A percentile compares a stretch with the other conserved stretches of the same genome.
phyloP scores from a whole-genome alignment of 2,888 invertebrate genomes.

The Oxystoma pomonae region DNA sequence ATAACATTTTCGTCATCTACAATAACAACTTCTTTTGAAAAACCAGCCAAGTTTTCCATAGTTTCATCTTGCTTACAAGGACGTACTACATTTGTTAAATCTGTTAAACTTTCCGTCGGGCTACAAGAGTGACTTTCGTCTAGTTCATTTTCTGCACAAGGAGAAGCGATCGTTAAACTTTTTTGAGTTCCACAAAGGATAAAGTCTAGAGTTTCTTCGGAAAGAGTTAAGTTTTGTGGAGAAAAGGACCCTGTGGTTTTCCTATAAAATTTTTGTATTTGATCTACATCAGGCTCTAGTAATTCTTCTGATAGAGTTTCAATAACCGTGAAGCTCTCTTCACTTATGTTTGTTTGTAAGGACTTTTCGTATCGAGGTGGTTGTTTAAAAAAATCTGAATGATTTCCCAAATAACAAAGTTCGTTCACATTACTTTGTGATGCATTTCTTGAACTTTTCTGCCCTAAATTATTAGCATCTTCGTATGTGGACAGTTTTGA shows the following conservation, averaged over 20 bases:
- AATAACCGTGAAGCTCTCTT: slow-evolving; percentile 27
- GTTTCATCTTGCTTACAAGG: not conserved
- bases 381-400: slow-evolving; percentile 15
- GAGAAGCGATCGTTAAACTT: slow-evolving; percentile 37
- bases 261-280: no score
- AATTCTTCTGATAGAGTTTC: slow-evolving; percentile 29
- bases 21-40: not conserved
- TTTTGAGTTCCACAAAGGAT: slow-evolving; percentile 38
- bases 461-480: no score
- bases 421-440: not conserved
- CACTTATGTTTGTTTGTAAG: slow-evolving; percentile 22
- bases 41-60: not conserved
- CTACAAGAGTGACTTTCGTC: not conserved
- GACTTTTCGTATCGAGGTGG: not conserved
- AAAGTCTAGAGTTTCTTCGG: slow-evolving; percentile 36
- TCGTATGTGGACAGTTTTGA: no score
- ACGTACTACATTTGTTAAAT: not conserved
- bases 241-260: slow-evolving; percentile 18
- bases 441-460: no score
- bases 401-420: not conserved
- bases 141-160: slow-evolving; percentile 28
- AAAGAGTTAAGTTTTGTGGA: slow-evolving; percentile 21
- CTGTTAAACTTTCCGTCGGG: not conserved
- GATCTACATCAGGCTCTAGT: not conserved
- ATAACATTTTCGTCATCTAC: slow-evolving; percentile 21